Conservation (phyloP, 2,888 invertebrate genomes). For the Abrostola tripartita region DNA sequence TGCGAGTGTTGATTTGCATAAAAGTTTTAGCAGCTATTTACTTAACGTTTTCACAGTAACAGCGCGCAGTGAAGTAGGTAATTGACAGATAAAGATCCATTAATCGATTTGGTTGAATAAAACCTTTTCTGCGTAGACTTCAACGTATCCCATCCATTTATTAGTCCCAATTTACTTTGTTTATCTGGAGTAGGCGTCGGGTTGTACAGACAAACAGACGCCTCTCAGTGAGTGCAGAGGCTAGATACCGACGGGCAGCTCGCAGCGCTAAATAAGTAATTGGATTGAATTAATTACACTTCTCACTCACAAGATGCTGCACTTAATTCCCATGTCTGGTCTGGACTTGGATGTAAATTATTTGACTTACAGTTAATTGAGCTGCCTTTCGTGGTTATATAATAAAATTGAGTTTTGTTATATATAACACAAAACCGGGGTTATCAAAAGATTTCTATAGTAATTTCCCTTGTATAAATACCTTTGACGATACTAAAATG, state of each 20-base stretch:
- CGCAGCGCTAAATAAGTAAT: conserved; percentile 53
- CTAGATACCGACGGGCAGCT: conserved; percentile 38
- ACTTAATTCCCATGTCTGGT: conserved; percentile 41
- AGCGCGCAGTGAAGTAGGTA: background rate
- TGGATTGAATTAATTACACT: conserved; percentile 61
- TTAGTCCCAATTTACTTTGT: conserved; percentile 41
- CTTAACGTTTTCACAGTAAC: background rate
- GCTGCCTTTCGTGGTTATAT: conserved; percentile 4
- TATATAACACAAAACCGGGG: background rate
- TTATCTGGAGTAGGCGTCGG: conserved; percentile 26
- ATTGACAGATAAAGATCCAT: conserved; percentile 12
- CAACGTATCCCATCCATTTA: conserved; percentile 19
- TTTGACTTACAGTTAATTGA: conserved; percentile 34
- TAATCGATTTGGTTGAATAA: conserved; percentile 13
- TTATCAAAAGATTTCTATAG: conserved; percentile 4
- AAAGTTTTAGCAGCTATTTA: conserved; percentile 1
- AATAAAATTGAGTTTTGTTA: background rate
- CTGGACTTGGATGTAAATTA: conserved; percentile 16
- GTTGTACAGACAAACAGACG: conserved; percentile 46
- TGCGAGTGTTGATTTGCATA: conserved; percentile 9
- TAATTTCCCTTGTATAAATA: background rate
- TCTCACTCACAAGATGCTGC: conserved; percentile 45
- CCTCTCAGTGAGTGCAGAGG: conserved; percentile 26
- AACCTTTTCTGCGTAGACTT: conserved; percentile 28
- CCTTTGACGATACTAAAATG: too few species aligned